Base-by-base conservation (phyloP, 1,140 invertebrate genomes). In the Brachionus angularis region DNA sequence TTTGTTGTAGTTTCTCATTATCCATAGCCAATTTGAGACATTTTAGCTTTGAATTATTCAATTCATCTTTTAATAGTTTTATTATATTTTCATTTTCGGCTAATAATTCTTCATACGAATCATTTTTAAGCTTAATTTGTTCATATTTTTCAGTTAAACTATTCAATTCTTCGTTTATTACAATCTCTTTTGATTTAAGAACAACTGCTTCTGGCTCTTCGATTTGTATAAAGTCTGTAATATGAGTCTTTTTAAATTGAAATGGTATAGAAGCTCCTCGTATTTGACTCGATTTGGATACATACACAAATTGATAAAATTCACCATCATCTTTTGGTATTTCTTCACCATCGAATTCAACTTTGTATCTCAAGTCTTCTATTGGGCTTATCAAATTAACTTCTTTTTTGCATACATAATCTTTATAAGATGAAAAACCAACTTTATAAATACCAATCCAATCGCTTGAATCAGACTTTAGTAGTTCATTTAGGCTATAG, bases 261-360 rank as follows among this genome's bases (percentile, higher is more conserved):
- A 82, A 82, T 46, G 81, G 81, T 47, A 77, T 79, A 61, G 79
- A 81, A 5, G 79, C 79, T 29, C 81, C 81, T n/a, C 77, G 58
- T 10, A 81, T 77, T 42, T 79, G 76, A 8, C 76, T 76, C 42
- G 73, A 69, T 29, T 75, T 73, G 14, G 76, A 77, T 10, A 82
- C 75, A 72, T 81, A 82, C 69, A 78, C 79, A 73, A 82, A 82
- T 76, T 82, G 81, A 71, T 81, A 82, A 61, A 80, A 82, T 62
- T 80, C 80, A 2, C 79, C 79, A 76, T 82, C 79, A 74, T 81
- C 80, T 49, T 77, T 75, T 4, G 80, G 80, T 31, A 82, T 74
- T 36, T 34, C 14, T 12, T 71, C 47, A 77, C 77, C 73, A 73
- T 74, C 75, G 73, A 78, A 80, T 8, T 78, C 33, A 33, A 78